Evolutionary conservation across 2,113 vertebrate species (phyloP).

Genomic region (Rhinolophus sinicus): DNA sequence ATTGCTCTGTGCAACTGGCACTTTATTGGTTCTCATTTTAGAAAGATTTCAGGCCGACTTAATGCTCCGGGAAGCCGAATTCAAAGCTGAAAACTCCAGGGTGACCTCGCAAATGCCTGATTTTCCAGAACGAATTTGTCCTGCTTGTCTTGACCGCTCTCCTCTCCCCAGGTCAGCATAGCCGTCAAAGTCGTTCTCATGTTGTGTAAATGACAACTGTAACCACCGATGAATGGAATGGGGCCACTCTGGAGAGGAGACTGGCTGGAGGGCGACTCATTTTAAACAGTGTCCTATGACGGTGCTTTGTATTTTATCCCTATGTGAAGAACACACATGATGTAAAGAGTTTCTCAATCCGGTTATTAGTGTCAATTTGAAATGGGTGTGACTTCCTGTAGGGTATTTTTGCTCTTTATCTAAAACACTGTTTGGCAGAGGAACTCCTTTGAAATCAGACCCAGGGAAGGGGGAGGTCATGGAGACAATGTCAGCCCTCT

Average conservation of each 20-base stretch:
- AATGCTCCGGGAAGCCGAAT: constrained; percentile 56
- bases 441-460: constrained; percentile 20
- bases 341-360: background rate
- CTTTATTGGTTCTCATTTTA: constrained; percentile 43
- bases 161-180: background rate
- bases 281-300: background rate
- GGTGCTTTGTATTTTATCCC: background rate
- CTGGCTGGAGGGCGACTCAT: background rate
- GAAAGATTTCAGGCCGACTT: constrained; percentile 45
- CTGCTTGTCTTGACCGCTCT: background rate
- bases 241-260: background rate
- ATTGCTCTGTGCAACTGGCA: constrained; percentile 10
- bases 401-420: constrained; percentile 41
- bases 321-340: background rate
- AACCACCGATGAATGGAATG: background rate
- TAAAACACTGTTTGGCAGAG: background rate
- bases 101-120: constrained; percentile 56
- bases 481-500: background rate
- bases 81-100: constrained; percentile 68
- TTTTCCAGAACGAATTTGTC: constrained; percentile 73
- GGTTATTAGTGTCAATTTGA: background rate
- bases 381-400: background rate
- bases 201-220: constrained; percentile 28
- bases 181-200: constrained; percentile 57
- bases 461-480: background rate